Conservation (phyloP, 64 coral and sea anemone species). For the Dendrophyllia cribrosa region DNA sequence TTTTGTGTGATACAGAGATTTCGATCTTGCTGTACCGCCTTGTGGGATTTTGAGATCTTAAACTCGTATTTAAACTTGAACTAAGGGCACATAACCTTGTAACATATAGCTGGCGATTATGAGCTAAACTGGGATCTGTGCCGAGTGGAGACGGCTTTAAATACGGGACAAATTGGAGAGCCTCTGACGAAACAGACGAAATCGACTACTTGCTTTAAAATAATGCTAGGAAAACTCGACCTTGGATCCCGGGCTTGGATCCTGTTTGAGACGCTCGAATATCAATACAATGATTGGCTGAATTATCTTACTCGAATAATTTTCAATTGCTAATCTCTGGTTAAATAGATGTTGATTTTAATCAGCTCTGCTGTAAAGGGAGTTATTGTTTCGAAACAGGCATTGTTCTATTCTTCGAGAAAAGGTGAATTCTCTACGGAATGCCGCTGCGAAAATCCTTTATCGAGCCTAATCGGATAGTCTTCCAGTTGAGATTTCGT, state of each 20-base stretch:
- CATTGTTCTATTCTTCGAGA: too few species aligned
- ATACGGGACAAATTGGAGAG: too few species aligned
- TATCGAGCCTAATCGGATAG: slow-evolving; percentile 16
- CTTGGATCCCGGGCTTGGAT: too few species aligned
- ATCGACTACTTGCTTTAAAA: too few species aligned
- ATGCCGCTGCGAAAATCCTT: background rate
- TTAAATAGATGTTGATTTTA: background rate
- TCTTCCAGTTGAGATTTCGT: background rate
- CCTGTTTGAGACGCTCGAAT: too few species aligned
- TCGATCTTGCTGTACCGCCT: background rate
- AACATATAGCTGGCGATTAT: background rate
- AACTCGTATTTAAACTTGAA: background rate
- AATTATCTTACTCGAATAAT: background rate
- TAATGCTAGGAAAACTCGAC: too few species aligned
- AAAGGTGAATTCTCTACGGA: background rate
- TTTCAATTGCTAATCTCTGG: background rate
- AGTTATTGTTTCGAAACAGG: background rate
- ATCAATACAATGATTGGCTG: background rate
- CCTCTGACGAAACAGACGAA: background rate
- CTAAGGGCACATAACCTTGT: background rate
- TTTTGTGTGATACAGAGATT: background rate
- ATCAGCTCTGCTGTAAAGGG: background rate
- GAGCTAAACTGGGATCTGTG: background rate
- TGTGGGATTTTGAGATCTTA: background rate
- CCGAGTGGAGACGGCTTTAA: background rate